phyloP scores from a whole-genome alignment of 1,140 invertebrate species.

The Anastrepha ludens region DNA sequence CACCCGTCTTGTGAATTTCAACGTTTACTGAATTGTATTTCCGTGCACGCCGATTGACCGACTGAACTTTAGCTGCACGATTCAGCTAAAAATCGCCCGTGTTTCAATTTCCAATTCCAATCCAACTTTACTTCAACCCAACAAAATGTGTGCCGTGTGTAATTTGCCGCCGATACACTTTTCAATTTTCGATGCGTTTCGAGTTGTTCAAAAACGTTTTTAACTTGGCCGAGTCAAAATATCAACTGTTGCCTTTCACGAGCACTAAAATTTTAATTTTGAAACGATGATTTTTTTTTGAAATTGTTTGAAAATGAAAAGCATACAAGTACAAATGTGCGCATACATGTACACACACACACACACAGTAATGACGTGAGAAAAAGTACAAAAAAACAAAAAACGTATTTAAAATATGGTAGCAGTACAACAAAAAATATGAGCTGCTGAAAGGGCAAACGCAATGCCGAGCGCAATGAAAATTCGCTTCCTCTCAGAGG shows the following conservation, averaged over 20 bases:
- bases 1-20: neutral
- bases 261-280: constrained; percentile 24
- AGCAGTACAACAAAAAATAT: neutral
- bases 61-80: constrained; percentile 68
- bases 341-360: neutral
- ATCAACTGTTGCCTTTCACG: constrained; percentile 63
- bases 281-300: constrained; percentile 3
- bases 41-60: constrained; percentile 64
- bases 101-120: constrained; percentile 18
- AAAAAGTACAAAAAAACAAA: neutral
- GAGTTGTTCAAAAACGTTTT: constrained; percentile 61
- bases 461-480: neutral
- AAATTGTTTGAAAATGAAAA: constrained; percentile 12
- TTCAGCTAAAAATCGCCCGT: constrained; percentile 16
- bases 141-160: constrained; percentile 45
- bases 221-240: constrained; percentile 71
- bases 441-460: neutral
- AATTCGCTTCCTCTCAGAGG: neutral
- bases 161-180: constrained; percentile 34
- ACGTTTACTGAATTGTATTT: constrained; percentile 43
- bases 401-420: neutral
- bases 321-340: neutral
- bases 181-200: constrained; percentile 1
- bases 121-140: neutral
- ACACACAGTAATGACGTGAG: neutral